Conservation (phyloP, 2,888 invertebrate species). For the Ophion obscuratus region DNA sequence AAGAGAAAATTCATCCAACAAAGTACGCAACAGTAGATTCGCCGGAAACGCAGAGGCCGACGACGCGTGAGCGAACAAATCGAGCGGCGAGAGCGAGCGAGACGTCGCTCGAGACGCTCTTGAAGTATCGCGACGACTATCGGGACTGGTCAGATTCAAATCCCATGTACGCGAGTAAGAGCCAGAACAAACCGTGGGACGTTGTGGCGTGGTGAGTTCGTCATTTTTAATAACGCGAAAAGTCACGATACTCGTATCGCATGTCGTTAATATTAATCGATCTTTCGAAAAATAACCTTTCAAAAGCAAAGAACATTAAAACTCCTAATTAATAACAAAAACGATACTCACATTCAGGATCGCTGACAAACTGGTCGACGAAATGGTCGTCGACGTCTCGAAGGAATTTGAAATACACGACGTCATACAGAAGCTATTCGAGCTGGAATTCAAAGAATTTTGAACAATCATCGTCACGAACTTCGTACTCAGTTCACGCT, state of each 20-base stretch:
- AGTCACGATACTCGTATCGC: not conserved
- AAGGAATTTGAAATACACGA: conserved; percentile 86
- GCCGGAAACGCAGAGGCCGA: not conserved
- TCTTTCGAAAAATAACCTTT: not conserved
- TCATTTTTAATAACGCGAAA: conserved; percentile 66
- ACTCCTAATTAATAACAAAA: not conserved
- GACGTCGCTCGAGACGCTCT: conserved; percentile 66
- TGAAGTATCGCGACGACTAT: conserved; percentile 76
- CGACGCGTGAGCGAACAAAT: not conserved
- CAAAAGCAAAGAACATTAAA: not conserved
- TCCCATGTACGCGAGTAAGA: conserved; percentile 87
- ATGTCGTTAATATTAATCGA: not conserved
- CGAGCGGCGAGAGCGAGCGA: conserved; percentile 69
- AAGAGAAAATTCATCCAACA: conserved; percentile 53
- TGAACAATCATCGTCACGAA: conserved; percentile 63
- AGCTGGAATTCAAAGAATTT: conserved; percentile 85
- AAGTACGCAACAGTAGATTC: not conserved
- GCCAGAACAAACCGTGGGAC: conserved; percentile 88
- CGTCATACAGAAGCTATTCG: conserved; percentile 85
- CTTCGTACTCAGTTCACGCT: conserved; percentile 5
- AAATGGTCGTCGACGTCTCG: conserved; percentile 85
- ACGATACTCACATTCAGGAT: conserved; percentile 83
- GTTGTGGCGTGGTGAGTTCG: conserved; percentile 86
- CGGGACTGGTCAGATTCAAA: conserved; percentile 80
- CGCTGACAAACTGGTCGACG: conserved; percentile 87